phyloP scores from a whole-genome alignment of 2,888 invertebrate genomes.

The Dermolepida albohirtum region DNA sequence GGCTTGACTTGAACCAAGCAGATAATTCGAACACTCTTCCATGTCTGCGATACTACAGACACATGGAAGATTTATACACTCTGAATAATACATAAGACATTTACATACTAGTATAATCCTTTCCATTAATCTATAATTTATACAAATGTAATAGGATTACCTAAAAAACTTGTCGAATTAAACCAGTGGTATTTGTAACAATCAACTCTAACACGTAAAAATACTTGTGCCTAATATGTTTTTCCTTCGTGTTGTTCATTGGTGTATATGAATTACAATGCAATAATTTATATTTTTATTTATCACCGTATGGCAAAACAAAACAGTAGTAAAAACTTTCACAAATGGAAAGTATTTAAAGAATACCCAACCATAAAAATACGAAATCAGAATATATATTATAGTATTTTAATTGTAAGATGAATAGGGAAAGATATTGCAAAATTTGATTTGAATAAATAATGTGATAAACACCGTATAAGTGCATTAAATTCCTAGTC shows the following conservation, averaged over 20 bases:
- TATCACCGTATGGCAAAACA: too few relatives aligned
- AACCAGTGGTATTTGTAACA: conserved; percentile 33
- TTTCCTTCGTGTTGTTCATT: conserved; percentile 20
- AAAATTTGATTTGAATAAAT: too few relatives aligned
- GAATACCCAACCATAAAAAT: too few relatives aligned
- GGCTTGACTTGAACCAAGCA: conserved; percentile 1
- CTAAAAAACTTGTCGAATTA: conserved; percentile 35
- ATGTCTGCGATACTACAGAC: conserved; percentile 13
- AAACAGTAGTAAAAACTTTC: too few relatives aligned
- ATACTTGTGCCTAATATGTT: conserved; percentile 7
- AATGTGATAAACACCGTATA: too few relatives aligned
- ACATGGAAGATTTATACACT: conserved; percentile 26
- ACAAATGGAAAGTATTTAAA: too few relatives aligned
- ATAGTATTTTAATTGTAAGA: too few relatives aligned
- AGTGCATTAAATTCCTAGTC: too few relatives aligned
- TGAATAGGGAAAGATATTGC: too few relatives aligned
- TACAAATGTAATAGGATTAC: conserved; percentile 35
- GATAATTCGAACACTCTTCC: conserved; percentile 24
- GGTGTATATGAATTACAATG: conserved; percentile 1
- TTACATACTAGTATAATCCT: conserved; percentile 31
- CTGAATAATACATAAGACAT: conserved; percentile 35
- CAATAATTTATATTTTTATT: too few relatives aligned
- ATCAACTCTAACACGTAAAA: conserved; percentile 20
- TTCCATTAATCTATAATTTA: conserved; percentile 36
- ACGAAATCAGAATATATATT: too few relatives aligned